These are phyloP conservation scores for Cantharis lateralis DNA, from an alignment of 2,888 invertebrate species.

Conservation along the genomic window DNA sequence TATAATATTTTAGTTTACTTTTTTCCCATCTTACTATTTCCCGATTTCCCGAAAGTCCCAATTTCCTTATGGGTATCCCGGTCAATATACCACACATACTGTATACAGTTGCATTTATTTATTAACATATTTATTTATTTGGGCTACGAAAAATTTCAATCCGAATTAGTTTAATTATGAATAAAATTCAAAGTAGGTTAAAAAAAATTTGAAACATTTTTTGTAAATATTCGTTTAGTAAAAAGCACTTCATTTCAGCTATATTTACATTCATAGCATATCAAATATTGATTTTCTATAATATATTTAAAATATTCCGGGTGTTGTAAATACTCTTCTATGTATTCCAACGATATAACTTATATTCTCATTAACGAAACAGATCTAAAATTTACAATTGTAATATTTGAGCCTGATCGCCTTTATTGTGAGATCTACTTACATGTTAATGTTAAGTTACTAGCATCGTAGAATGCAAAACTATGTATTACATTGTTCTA, in stretches of 20 bases:
- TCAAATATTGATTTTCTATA: background rate
- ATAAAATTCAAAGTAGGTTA: no score
- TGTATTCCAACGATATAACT: background rate
- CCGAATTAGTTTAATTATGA: no score
- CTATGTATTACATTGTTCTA: background rate
- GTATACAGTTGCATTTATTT: no score
- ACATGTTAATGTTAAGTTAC: background rate
- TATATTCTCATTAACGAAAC: background rate
- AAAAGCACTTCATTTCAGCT: background rate
- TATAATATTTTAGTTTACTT: no score
- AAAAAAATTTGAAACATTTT: background rate
- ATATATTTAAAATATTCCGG: background rate
- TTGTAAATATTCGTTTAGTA: background rate
- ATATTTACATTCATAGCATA: background rate
- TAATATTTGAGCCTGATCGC: background rate
- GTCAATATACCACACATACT: no score
- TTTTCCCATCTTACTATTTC: no score
- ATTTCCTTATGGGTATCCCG: no score
- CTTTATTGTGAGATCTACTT: background rate
- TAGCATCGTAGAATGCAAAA: background rate
- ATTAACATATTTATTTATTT: no score
- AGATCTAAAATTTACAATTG: background rate
- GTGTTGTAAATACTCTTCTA: background rate
- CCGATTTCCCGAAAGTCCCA: no score
- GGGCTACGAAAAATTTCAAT: no score